Conservation (phyloP, 2,113 vertebrate genomes). For the Cisticola juncidis region DNA sequence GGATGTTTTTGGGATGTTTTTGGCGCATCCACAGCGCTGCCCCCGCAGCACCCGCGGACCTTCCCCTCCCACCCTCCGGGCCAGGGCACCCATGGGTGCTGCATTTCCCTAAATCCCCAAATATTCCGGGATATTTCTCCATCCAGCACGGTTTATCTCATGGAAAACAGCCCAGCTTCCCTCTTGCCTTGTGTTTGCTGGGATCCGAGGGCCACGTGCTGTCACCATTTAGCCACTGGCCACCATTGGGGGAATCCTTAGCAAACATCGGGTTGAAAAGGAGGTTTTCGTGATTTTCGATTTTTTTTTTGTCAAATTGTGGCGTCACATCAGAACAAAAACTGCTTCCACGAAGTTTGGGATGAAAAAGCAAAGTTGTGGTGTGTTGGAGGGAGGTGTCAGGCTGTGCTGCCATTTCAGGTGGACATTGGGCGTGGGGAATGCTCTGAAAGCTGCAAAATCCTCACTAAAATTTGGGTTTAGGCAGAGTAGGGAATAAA, state of each 20-base stretch:
- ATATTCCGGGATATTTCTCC: fast-evolving
- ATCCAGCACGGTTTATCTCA: fast-evolving
- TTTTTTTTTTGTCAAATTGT: background rate
- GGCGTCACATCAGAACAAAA: background rate
- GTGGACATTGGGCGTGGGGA: fast-evolving
- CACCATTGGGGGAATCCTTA: background rate
- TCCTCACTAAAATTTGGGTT: background rate
- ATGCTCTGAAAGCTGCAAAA: background rate
- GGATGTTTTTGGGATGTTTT: background rate
- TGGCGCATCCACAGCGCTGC: background rate
- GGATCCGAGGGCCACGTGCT: background rate
- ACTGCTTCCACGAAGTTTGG: background rate
- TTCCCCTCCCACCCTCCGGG: background rate
- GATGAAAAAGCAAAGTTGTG: fast-evolving
- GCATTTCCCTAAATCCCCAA: fast-evolving
- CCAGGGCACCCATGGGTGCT: fast-evolving
- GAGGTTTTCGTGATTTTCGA: background rate
- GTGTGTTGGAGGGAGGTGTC: background rate
- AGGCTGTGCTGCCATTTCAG: background rate
- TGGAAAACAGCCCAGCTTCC: fast-evolving
- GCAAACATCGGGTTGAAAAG: background rate
- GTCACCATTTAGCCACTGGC: fast-evolving
- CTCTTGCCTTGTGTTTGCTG: background rate
- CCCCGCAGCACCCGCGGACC: background rate
- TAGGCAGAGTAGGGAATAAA: background rate